Base-by-base conservation (phyloP, 2,113 vertebrate species). In the Salminus brasiliensis region DNA sequence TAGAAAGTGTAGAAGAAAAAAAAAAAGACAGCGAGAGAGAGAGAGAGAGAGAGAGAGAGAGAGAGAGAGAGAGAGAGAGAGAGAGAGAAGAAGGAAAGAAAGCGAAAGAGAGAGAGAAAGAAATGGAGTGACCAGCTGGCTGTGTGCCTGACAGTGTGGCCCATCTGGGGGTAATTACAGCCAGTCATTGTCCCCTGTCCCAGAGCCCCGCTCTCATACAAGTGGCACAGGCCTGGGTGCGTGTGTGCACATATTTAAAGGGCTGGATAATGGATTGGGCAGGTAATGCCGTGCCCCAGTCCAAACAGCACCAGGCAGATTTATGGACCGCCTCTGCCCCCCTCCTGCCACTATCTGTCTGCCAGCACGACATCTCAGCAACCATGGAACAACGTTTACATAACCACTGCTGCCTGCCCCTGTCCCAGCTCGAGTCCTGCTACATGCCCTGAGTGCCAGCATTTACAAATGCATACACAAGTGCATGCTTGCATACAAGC, bases 91-190 rank as follows among this genome's bases (percentile, higher is more conserved):
- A 25, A 52, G 36, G 34, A 34, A 21, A 30, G 62, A 80, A 41
- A 77, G 27, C 23, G 27, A 39, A 6, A 27, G 30, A 52, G 27
- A 69, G 45, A 62, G 59, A 53, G 23, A 34, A 68, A 76, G 39
- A 72, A 53, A 72, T 84, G 77, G 83, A 86, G 89, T 80, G 87
- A 87, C 84, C 89, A 91, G 85, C 89, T 91, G 89, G 87, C 77
- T 45, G 21, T 81, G 66, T 76, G 78, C 79, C 67, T 80, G 82
- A 68, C 84, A 66, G 15, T 76, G 67, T 84, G 87, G 79, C 83
- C 89, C 91, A 89, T 89, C 89, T 91, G 92, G 87, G 84, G 80
- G 81, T 84, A 85, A 86, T 81, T 84, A 83, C 83, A 80, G 85
- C 71, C 83, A 78, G 80, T 87, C 83, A 87, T 84, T 87, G 84